These are phyloP conservation scores for Chionomys nivalis DNA, from an alignment of 2,113 vertebrate species.

Conservation along the genomic window DNA sequence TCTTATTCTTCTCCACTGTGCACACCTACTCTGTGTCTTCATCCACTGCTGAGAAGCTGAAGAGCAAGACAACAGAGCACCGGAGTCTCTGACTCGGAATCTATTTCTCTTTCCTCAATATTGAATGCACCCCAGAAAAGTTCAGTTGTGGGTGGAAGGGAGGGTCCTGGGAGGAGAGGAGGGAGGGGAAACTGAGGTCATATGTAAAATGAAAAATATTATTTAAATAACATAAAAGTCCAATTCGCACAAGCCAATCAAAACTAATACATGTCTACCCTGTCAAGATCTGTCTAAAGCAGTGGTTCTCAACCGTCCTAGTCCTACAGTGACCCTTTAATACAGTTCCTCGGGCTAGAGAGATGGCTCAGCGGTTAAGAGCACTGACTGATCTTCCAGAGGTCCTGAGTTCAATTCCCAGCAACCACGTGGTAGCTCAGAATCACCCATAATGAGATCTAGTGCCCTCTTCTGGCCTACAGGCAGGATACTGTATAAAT, in stretches of 20 bases:
- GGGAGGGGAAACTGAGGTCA: too few relatives aligned
- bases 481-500: too few relatives aligned
- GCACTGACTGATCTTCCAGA: too few relatives aligned
- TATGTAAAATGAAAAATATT: too few relatives aligned
- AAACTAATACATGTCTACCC: not conserved
- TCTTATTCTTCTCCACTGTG: conserved; percentile 10
- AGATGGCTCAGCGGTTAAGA: too few relatives aligned
- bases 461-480: too few relatives aligned
- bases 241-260: not conserved
- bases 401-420: too few relatives aligned
- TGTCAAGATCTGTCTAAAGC: not conserved
- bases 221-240: not conserved
- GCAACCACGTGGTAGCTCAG: too few relatives aligned
- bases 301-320: not conserved
- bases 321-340: rapidly evolving
- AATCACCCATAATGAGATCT: too few relatives aligned
- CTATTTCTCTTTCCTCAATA: not conserved
- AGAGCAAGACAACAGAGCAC: not conserved
- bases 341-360: too few relatives aligned
- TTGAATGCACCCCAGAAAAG: not conserved
- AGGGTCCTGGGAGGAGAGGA: too few relatives aligned
- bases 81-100: not conserved
- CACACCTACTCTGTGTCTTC: not conserved
- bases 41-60: not conserved
- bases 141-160: not conserved